Percentiles rank a stretch among this genome's conserved stretches.
phyloP scores from a whole-genome alignment of 2,888 invertebrate genomes.

The Dione vanillae region DNA sequence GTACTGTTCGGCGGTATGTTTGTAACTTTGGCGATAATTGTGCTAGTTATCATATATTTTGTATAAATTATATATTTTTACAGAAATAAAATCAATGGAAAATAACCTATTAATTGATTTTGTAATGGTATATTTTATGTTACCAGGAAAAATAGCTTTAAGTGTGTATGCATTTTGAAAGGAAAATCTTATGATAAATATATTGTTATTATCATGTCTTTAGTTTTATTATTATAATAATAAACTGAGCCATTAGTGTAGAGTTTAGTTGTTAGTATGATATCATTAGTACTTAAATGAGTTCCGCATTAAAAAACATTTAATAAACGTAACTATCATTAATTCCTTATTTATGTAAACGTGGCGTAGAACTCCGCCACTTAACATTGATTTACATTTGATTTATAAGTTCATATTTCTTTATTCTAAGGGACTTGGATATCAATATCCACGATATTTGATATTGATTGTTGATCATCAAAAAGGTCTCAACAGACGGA shows the following conservation, averaged over 20 bases:
- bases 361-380: too few species aligned
- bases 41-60: conserved; percentile 89
- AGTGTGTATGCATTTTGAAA: conserved; percentile 43
- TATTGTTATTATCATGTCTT: conserved; percentile 20
- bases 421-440: too few species aligned
- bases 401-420: too few species aligned
- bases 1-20: conserved; percentile 94
- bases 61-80: conserved; percentile 59
- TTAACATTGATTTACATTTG: too few species aligned
- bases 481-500: too few species aligned
- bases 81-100: background rate
- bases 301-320: background rate
- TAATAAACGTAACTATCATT: background rate
- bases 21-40: conserved; percentile 91
- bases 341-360: too few species aligned
- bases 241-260: background rate
- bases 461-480: too few species aligned
- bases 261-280: background rate
- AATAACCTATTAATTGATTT: background rate
- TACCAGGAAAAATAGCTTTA: conserved; percentile 35
- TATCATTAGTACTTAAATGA: background rate
- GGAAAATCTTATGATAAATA: conserved; percentile 35
- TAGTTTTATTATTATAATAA: conserved; percentile 10
- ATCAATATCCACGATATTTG: too few species aligned
- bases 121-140: conserved; percentile 21